Evolutionary conservation across 1,140 invertebrate genomes (phyloP), one percentile per base, ranked within the genome.

Genomic region (Leptopilina boulardi): DNA sequence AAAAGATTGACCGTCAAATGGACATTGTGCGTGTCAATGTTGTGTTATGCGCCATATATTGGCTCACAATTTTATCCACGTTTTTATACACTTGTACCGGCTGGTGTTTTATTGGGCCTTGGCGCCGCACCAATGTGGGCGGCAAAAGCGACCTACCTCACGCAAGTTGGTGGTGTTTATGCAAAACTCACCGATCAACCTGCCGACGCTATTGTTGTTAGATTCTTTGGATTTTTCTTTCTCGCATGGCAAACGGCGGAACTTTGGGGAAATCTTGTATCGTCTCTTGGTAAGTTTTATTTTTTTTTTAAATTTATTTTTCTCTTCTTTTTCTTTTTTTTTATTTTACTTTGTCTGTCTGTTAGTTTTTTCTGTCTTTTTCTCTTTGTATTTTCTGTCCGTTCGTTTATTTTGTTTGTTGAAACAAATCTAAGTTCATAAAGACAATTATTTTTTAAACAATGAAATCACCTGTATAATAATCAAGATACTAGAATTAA

Each of bases 181-280:
- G 96, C 96, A 4, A 96, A 97, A 86, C 91, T 97, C 51, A 96
- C 96, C 13, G 96, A 97, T 79, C 95, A 98, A 85, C 93, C 95
- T 0, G 94, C 96, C 6, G 97, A 98, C 87, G 96, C 95, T 6
- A 96, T 98, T 80, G 96, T 99, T 73, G 97, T 98, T 47, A 91
- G 97, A 82, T 99, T 99, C 93, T 99, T 99, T 90, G 98, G 98
- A 23, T 97, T 99, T 92, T 99, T 99, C 94, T 99, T 99, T 92
- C 94, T 99, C 78, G 95, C 98, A 75, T 99, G 98, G 94, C 98
- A 99, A 87, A 96, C 96, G 0, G 96, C 98, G 75, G 97, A 98
- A 90, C 94, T 98, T 9, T 97, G 97, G 97, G 98, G 98, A 86
- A 99, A 99, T 91, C 93, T 99, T 41, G 97, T 99, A 82, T 98